Evolutionary conservation across 2,113 vertebrate species (phyloP), one percentile per base, ranked within the genome.

Genomic region (Pelvicachromis taeniatus): DNA sequence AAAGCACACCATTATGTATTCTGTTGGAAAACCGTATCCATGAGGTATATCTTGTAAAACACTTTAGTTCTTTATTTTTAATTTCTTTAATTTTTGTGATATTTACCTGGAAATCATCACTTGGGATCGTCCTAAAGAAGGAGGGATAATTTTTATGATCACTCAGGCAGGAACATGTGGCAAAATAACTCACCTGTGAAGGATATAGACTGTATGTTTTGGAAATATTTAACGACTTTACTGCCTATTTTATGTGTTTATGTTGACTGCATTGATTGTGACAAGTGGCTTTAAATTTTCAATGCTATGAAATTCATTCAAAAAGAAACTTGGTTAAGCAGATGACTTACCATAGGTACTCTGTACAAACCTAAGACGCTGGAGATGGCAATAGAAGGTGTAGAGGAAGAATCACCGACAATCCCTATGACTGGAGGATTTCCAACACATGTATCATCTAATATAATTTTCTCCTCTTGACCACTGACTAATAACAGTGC

Each of bases 261-360:
- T n/a, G n/a, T n/a, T n/a, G n/a, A n/a, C n/a, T n/a, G n/a, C 7
- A 35, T 35, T 61, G 33, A 33, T 35, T 35, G 33, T 70, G 3
- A 23, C n/a, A 26, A n/a, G n/a, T n/a, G n/a, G n/a, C n/a, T n/a
- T 23, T 61, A 45, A n/a, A 11, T 21, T 80, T 56, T 4, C 29
- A 70, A 82, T 16, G 31, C 19, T 35, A 61, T 61, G n/a, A 56
- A n/a, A n/a, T n/a, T n/a, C n/a, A n/a, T n/a, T n/a, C 7, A 17
- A 54, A 10, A 52, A 50, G 2, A 14, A 6, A 1, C 35, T 75
- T 17, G 9, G 12, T 77, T 21, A 59, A 83, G 6, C 3, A 13
- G 9, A n/a, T 19, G 14, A 78, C 90, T 73, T 91, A 95, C 95
- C 85, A 94, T 88, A n/a, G 95, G 95, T 3, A 96, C 50, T 35